Conservation (phyloP, 1,140 invertebrate species). For the Capitella teleta region DNA sequence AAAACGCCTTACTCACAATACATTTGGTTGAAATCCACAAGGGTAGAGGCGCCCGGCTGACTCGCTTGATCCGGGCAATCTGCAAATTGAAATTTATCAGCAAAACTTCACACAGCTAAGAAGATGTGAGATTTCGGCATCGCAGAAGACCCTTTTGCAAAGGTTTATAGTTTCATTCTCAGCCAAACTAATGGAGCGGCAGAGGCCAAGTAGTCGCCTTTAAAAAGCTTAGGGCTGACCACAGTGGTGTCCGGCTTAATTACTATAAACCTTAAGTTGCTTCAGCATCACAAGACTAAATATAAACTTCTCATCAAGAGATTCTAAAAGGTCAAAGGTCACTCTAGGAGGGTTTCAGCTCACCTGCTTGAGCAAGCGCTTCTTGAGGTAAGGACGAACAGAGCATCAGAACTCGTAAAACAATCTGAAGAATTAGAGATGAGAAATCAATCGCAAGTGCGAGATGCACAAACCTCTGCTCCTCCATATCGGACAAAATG, state of each 20-base stretch:
- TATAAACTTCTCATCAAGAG: not conserved
- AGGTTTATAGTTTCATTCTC: no score
- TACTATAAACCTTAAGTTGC: no score
- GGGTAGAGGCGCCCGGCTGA: not conserved
- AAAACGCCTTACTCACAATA: not conserved
- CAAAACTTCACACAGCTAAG: no score
- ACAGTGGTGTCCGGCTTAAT: no score
- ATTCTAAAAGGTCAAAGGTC: not conserved
- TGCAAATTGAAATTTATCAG: no score
- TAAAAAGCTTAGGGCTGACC: no score
- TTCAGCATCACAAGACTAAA: not conserved
- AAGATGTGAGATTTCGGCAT: constrained; percentile 2
- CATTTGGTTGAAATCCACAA: not conserved
- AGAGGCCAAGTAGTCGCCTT: no score
- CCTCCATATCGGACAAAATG: constrained; percentile 30
- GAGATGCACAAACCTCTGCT: constrained; percentile 24
- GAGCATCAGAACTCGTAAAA: no score
- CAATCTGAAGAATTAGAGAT: no score
- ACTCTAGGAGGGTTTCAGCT: not conserved
- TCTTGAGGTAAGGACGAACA: not conserved
- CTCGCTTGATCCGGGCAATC: no score
- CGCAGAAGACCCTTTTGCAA: no score
- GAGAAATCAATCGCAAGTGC: not conserved
- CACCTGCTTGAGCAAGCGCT: not conserved
- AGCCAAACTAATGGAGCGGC: no score